Evolutionary conservation across 2,113 vertebrate species (phyloP), one percentile per base, ranked within the genome.

Genomic region (Serranochromis macrocephalus): DNA sequence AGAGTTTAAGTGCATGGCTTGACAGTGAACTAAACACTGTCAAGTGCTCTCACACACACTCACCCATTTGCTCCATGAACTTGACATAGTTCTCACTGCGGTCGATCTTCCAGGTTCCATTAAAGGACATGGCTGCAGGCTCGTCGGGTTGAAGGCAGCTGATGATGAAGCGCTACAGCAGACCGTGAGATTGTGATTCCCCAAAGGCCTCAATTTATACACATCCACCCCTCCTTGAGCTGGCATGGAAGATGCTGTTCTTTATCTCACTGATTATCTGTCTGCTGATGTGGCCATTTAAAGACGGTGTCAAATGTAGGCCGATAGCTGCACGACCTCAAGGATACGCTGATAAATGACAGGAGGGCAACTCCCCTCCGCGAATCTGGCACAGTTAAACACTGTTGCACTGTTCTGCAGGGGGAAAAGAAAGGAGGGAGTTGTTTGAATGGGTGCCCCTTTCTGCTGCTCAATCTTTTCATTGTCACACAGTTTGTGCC

Each of bases 21-120:
- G 68, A 49, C 26, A n/a, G 73, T 47, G 45, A 78, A 13, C 45
- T 1, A 45, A 29, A 16, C 26, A 5, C 14, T 21, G 40, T 31
- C 45, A 78, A 47, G 40, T 49, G 42, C 71, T 31, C 71, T 13
- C 36, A 7, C 79, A 79, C 47, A 31, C 57, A 92, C 97, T 97
- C 96, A 99, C 98, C 98, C 97, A 98, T 96, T 3, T 93, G 88
- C 82, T 98, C 97, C 98, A 98, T 97, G 93, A 98, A 97, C 89
- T 97, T 97, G 42, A 97, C 97, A 58, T 97, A 98, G 96, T 99
- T 98, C 24, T 98, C 97, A 45, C 12, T 98, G 54, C 85, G 96
- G 75, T 98, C 97, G 2, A 96, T 73, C 90, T 98, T 98, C 98
- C 98, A 99, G 17, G 92, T 95, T 12, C 98, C 98, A 0, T 97